Conservation (phyloP, 2,888 invertebrate species). For the Glomeris marginata region DNA sequence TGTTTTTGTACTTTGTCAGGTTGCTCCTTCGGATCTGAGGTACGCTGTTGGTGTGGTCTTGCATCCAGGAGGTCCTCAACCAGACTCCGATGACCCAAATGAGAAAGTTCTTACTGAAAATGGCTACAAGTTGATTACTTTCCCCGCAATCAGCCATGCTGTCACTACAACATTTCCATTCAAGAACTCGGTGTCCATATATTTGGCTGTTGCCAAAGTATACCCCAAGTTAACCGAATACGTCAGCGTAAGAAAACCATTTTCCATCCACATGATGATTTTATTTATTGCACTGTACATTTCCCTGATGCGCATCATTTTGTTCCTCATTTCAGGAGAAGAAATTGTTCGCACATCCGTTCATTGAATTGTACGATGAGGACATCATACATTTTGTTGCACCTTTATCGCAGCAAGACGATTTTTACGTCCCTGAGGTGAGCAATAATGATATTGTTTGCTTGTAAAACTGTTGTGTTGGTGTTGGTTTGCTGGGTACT, state of each 20-base stretch:
- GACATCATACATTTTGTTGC: slow-evolving; percentile 30
- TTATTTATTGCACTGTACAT: slow-evolving; percentile 6
- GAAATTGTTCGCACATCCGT: slow-evolving; percentile 33
- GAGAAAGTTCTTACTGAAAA: slow-evolving; percentile 23
- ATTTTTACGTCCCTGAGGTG: slow-evolving; percentile 33
- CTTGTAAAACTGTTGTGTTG: too few relatives aligned
- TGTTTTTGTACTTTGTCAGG: slow-evolving; percentile 22
- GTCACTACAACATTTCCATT: slow-evolving; percentile 32
- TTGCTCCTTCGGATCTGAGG: slow-evolving; percentile 25
- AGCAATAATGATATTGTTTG: not conserved
- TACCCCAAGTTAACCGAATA: slow-evolving; percentile 31
- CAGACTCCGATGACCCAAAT: slow-evolving; percentile 18
- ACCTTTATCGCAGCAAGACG: slow-evolving; percentile 32
- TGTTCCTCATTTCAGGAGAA: slow-evolving; percentile 17
- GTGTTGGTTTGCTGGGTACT: too few relatives aligned
- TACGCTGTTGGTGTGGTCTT: slow-evolving; percentile 31
- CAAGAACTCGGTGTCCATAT: slow-evolving; percentile 30
- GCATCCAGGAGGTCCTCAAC: slow-evolving; percentile 21
- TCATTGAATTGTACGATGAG: slow-evolving; percentile 32
- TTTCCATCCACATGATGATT: not conserved
- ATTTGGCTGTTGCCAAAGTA: slow-evolving; percentile 31
- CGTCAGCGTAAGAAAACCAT: slow-evolving; percentile 25
- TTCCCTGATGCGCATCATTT: slow-evolving; percentile 1
- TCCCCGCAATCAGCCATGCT: slow-evolving; percentile 31
- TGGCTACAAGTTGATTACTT: slow-evolving; percentile 27